Evolutionary conservation across 2,113 vertebrate species (phyloP).

Genomic region (Bubo bubo): DNA sequence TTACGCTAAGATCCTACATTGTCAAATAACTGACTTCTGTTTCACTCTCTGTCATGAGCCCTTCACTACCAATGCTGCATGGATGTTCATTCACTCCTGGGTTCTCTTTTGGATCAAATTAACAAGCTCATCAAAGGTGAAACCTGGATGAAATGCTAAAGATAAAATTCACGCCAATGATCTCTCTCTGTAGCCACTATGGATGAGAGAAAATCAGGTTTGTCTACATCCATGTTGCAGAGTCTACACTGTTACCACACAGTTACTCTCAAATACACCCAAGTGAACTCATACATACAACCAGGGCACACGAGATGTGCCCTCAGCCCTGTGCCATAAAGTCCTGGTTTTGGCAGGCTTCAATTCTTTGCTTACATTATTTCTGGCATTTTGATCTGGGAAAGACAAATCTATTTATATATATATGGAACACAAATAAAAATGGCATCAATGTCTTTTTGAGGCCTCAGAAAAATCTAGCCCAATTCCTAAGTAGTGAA

Average conservation of each 20-base stretch:
- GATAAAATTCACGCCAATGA: background rate
- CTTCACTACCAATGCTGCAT: background rate
- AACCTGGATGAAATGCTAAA: background rate
- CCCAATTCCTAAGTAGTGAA: background rate
- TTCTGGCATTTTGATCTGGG: background rate
- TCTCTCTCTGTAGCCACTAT: background rate
- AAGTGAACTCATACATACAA: background rate
- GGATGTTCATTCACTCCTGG: fast-evolving
- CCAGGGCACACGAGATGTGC: background rate
- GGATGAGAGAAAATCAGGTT: background rate
- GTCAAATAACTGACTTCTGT: background rate
- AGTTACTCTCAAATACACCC: background rate
- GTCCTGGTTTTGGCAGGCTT: background rate
- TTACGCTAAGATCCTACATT: background rate
- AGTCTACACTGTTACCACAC: background rate
- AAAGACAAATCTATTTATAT: background rate
- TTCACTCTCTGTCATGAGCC: background rate
- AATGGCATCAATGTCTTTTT: background rate
- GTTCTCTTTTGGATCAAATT: background rate
- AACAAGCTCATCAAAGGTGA: background rate
- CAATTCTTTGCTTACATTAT: background rate
- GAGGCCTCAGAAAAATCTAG: background rate
- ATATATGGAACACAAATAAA: background rate
- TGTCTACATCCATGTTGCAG: background rate
- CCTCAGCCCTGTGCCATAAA: background rate